Percentiles rank a stretch among this genome's conserved stretches.
Conservation (phyloP, 2,797 vertebrate species). For the Amblyraja radiata region DNA sequence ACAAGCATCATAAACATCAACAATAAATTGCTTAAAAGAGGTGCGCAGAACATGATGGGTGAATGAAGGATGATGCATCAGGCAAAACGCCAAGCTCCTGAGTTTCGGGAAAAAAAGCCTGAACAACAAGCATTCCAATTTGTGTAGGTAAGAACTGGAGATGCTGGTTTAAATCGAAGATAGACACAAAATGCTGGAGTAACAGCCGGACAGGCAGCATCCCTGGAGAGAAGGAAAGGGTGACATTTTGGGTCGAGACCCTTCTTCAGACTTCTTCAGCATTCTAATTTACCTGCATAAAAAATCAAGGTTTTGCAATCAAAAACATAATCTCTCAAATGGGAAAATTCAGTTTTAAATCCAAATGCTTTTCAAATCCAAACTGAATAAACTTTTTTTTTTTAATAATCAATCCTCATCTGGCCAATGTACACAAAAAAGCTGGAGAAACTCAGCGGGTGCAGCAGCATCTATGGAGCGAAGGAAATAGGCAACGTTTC, state of each 20-base stretch:
- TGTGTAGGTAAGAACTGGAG: too few species aligned
- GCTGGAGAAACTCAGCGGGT: too few species aligned
- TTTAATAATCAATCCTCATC: not conserved
- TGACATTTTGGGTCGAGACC: too few species aligned
- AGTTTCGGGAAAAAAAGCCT: not conserved
- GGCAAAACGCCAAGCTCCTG: not conserved
- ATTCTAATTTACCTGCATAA: not conserved
- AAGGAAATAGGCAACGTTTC: too few species aligned
- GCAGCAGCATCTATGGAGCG: too few species aligned
- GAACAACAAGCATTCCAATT: not conserved
- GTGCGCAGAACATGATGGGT: not conserved
- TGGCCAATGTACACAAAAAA: too few species aligned
- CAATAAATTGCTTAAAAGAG: not conserved
- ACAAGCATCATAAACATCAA: not conserved
- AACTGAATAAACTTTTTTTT: not conserved
- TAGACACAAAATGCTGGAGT: too few species aligned
- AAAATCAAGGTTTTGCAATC: not conserved
- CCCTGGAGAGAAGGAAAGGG: too few species aligned
- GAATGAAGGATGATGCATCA: not conserved
- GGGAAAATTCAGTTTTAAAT: not conserved
- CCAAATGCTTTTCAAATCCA: not conserved
- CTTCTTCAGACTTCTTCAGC: too few species aligned
- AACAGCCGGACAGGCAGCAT: too few species aligned
- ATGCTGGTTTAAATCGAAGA: too few species aligned
- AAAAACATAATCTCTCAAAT: not conserved